Evolutionary conservation across 2,888 invertebrate species (phyloP).

Genomic region (Argyresthia goedartella): DNA sequence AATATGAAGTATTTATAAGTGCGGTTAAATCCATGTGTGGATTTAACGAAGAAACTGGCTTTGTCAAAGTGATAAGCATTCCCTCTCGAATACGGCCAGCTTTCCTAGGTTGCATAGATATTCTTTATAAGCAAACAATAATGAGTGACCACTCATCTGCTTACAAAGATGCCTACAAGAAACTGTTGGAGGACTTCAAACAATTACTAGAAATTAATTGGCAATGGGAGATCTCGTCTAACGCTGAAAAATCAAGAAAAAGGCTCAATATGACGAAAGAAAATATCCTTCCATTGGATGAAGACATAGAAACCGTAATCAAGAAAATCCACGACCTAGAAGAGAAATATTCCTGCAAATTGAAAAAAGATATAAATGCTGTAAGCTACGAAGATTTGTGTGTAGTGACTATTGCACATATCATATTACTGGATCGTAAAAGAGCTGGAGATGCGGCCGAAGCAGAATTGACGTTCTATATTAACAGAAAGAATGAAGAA

Average conservation of each 20-base stretch:
- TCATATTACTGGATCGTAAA: no score
- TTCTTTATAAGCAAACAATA: conserved; percentile 6
- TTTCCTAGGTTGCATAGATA: conserved; percentile 10
- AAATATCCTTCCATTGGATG: conserved; percentile 6
- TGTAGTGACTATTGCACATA: no score
- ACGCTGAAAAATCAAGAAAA: conserved; percentile 11
- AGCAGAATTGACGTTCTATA: no score
- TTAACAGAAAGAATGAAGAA: no score
- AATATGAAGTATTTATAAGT: conserved; percentile 9
- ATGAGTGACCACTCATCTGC: conserved; percentile 3
- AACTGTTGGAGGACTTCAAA: conserved; percentile 10
- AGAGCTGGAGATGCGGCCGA: no score
- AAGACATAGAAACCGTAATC: no score
- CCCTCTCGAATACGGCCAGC: conserved; percentile 9
- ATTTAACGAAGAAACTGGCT: conserved; percentile 11
- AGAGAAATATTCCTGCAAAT: no score
- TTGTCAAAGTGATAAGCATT: conserved; percentile 9
- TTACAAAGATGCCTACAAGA: conserved; percentile 8
- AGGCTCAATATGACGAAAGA: conserved; percentile 6
- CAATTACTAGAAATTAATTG: conserved; percentile 8
- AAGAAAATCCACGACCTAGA: no score
- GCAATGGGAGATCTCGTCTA: conserved; percentile 12
- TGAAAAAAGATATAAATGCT: no score
- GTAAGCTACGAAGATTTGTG: no score
- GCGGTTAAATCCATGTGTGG: conserved; percentile 11